Evolutionary conservation across 2,113 vertebrate genomes (phyloP), one percentile per base, ranked within the genome.

Genomic region (Catharus minimus): DNA sequence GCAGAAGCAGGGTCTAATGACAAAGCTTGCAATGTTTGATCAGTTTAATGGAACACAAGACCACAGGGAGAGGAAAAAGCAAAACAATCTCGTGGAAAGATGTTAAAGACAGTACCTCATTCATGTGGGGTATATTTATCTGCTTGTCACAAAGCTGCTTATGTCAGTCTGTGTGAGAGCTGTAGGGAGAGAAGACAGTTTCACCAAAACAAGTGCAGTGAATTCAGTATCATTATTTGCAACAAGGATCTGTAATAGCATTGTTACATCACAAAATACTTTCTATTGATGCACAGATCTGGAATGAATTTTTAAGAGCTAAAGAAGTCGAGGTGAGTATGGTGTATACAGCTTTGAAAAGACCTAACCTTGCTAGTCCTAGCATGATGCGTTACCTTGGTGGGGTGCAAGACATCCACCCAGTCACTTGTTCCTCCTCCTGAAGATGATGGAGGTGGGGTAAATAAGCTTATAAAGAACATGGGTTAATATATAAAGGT

Each of bases 321-420:
- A 5, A 78, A 61, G 32, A 55, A 17, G 13, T 72, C 20, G 56
- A 67, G 24, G 24, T 27, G 36, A 67, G 13, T 12, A 19, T 61
- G 52, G 10, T 53, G 9, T 43, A 5, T 87, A 36, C 12, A 69
- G 13, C 24, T 23, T 6, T 71, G 27, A 53, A 41, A 53, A 85
- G 38, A 66, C 13, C 11, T 44, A 46, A n/a, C 5, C 11, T 43
- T 82, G 26, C 24, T 50, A 43, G 67, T 82, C 13, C 7, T 58
- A 2, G 15, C 0, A 0, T 62, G 33, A n/a, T 78, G 24, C 11
- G 16, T 66, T 74, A 53, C 7, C 15, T 38, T 68, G 32, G 6
- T 56, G 5, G 3, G 27, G 8, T 82, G 30, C 30, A 62, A 47
- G 23, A 27, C 17, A 52, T 15, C 21, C 41, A 44, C 23, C 22